A percentile compares a stretch with the other conserved stretches of the same genome.
Evolutionary conservation across 2,888 invertebrate species (phyloP).

Genomic region (Chromoteleia sp.): DNA sequence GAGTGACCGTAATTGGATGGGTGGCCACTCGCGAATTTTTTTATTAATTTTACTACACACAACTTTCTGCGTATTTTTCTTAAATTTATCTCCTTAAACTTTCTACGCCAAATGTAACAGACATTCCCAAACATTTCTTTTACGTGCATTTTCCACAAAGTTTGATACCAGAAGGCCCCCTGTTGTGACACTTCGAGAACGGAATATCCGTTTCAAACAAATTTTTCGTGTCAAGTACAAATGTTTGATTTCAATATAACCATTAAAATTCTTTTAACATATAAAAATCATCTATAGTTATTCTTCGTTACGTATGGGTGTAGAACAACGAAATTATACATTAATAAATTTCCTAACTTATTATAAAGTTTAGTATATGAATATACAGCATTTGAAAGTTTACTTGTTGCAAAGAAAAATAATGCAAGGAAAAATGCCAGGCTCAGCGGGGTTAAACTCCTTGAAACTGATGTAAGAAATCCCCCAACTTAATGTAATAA

Average conservation of each 20-base stretch:
- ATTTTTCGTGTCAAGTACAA: slow-evolving; percentile 52
- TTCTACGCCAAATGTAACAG: slow-evolving; percentile 20
- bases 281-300: slow-evolving; percentile 15
- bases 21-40: too few relatives aligned
- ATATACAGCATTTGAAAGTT: slow-evolving; percentile 42
- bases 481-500: slow-evolving; percentile 21
- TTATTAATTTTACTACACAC: too few relatives aligned
- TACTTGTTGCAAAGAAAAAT: slow-evolving; percentile 23
- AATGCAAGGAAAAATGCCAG: slow-evolving; percentile 29
- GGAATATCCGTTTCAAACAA: slow-evolving; percentile 55
- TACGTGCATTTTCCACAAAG: slow-evolving; percentile 32
- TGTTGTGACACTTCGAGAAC: slow-evolving; percentile 39
- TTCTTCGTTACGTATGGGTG: not conserved
- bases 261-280: slow-evolving; percentile 27
- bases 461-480: slow-evolving; percentile 24
- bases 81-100: not conserved
- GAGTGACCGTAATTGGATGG: too few relatives aligned
- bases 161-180: slow-evolving; percentile 35
- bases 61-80: too few relatives aligned
- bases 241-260: slow-evolving; percentile 38
- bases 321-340: slow-evolving; percentile 7
- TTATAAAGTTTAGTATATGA: slow-evolving; percentile 30
- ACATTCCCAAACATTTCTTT: slow-evolving; percentile 31
- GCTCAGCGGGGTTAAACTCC: slow-evolving; percentile 22
- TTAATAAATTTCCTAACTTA: slow-evolving; percentile 16